Evolutionary conservation across 2,113 vertebrate species (phyloP), one percentile per base, ranked within the genome.

Genomic region (Deroptyus accipitrinus): DNA sequence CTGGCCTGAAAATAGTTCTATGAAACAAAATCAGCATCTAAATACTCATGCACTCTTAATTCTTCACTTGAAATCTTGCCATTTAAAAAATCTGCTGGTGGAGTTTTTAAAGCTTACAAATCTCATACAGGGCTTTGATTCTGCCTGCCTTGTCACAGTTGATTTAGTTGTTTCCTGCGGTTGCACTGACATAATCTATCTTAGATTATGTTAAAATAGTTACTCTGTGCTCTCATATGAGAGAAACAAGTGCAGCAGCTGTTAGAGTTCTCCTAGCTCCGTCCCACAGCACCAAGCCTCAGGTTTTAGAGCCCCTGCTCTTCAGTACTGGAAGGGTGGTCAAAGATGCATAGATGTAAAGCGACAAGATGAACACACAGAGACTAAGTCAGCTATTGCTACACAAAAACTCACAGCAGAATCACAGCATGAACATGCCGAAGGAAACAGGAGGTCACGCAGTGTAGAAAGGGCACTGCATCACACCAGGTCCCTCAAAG

Each of bases 1-100:
- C 75, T 81, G 48, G 11, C 51, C 27, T 68, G 39, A 89, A 87
- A 92, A 51, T 31, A 78, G 77, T 83, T 90, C 64, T 78, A 0
- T 41, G 27, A 70, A 88, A 86, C 77, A 67, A 91, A 91, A 49
- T n/a, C n/a, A 73, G n/a, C 28, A 51, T 75, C 19, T 81, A 81
- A 96, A 78, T 54, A 79, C 92, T 75, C 41, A 63, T 49, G 24
- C 41, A 41, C 27, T 76, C 35, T 23, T 78, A 80, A 57, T 82
- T 91, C 35, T 57, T 89, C 70, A 33, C 42, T 82, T 85, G 69
- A 59, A 95, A 57, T 59, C 73, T 78, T 30, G 10, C 46, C 48
- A 46, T 82, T 72, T 81, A 49, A 88, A 86, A 69, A 61, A 39
- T 19, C 18, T 55, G 28, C 39, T 94, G 28, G n/a, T 75, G 18